Evolutionary conservation across 2,888 invertebrate species (phyloP).

Genomic region (Mimachlamys varia): DNA sequence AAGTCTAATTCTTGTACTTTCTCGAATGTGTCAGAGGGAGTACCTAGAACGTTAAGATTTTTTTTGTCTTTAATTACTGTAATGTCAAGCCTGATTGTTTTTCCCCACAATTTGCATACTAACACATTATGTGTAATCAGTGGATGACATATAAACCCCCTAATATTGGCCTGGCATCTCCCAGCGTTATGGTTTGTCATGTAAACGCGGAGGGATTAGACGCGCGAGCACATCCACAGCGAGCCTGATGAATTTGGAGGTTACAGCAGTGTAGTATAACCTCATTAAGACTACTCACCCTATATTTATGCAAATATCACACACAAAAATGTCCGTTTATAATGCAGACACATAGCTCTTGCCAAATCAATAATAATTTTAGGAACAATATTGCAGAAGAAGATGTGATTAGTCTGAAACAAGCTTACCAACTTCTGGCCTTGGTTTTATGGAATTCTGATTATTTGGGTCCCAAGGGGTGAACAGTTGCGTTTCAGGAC

Average conservation of each 20-base stretch:
- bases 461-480: constrained; percentile 39
- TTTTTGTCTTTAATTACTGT: constrained; percentile 32
- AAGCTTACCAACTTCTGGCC: constrained; percentile 40
- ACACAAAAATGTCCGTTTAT: constrained; percentile 60
- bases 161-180: constrained; percentile 31
- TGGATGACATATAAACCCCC: constrained; percentile 27
- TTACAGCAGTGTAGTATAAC: constrained; percentile 63
- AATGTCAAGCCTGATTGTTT: constrained; percentile 32
- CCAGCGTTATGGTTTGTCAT: constrained; percentile 31
- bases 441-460: constrained; percentile 41
- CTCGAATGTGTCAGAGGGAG: not conserved
- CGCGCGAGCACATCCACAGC: constrained; percentile 29
- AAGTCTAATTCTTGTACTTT: constrained; percentile 34
- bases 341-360: constrained; percentile 46
- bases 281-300: constrained; percentile 62
- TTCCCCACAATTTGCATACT: constrained; percentile 36
- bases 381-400: constrained; percentile 52
- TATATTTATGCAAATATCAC: constrained; percentile 66
- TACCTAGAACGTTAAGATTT: constrained; percentile 12
- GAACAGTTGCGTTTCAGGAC: constrained; percentile 1
- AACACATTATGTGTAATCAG: constrained; percentile 33
- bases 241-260: constrained; percentile 21
- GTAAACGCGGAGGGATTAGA: constrained; percentile 27
- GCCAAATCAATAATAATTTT: constrained; percentile 63
- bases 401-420: constrained; percentile 28